Evolutionary conservation across 1,140 invertebrate species (phyloP).

Genomic region (Pseudomyrmex flavicornis): DNA sequence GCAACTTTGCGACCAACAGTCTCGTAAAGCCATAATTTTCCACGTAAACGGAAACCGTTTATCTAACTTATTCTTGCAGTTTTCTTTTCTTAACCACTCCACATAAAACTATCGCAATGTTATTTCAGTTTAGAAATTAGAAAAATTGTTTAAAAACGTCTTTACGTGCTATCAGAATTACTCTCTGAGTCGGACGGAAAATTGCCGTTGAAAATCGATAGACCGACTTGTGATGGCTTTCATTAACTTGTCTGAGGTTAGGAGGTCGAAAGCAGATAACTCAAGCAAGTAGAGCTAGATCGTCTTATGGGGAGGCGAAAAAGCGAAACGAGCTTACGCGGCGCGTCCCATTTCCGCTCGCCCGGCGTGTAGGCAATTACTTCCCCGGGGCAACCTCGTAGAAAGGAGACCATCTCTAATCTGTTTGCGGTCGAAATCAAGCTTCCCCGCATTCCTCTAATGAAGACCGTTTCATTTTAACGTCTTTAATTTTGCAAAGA

Average conservation of each 20-base stretch:
- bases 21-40: constrained; percentile 37
- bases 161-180: too few relatives aligned
- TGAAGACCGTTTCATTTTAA: constrained; percentile 71
- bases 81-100: background rate
- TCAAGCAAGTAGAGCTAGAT: constrained; percentile 47
- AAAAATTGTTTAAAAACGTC: background rate
- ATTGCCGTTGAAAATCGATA: constrained; percentile 31
- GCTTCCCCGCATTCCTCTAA: constrained; percentile 59
- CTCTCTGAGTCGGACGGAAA: background rate
- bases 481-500: constrained; percentile 9
- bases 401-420: constrained; percentile 68
- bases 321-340: constrained; percentile 65
- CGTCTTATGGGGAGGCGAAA: constrained; percentile 61
- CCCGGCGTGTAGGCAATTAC: constrained; percentile 66
- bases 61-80: background rate
- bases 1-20: constrained; percentile 14
- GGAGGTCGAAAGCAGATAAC: constrained; percentile 62
- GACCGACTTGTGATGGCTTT: constrained; percentile 31
- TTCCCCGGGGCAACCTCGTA: constrained; percentile 42
- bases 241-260: constrained; percentile 60
- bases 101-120: background rate
- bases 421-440: constrained; percentile 72
- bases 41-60: constrained; percentile 22
- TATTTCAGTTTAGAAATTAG: background rate
- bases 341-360: constrained; percentile 69